phyloP scores from a whole-genome alignment of 2,797 vertebrate species.

The Pipistrellus nathusii region DNA sequence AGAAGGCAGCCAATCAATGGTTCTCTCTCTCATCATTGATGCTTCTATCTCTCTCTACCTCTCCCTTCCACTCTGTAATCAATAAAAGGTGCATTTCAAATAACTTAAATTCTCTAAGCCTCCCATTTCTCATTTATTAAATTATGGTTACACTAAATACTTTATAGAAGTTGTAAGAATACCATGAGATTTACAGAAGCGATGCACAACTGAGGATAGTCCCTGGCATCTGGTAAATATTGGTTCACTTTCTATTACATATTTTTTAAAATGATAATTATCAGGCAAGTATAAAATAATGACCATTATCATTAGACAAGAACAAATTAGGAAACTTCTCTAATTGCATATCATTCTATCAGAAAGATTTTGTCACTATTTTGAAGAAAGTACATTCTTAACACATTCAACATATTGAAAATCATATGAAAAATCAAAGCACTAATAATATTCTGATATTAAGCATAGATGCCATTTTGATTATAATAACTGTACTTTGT shows the following conservation, averaged over 20 bases:
- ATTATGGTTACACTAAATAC: not conserved
- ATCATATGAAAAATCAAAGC: not conserved
- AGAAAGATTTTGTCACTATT: not conserved
- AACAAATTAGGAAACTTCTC: not conserved
- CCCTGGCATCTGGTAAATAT: not conserved
- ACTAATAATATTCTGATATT: not conserved
- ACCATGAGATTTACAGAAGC: not conserved
- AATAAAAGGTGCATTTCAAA: not conserved
- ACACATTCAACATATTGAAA: not conserved
- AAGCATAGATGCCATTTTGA: not conserved
- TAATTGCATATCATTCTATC: not conserved
- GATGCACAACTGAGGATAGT: not conserved
- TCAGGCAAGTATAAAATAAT: constrained; percentile 26
- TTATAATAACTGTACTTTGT: not conserved
- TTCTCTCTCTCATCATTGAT: too few species aligned
- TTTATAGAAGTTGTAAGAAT: not conserved
- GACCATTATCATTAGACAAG: not conserved
- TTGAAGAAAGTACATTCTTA: not conserved
- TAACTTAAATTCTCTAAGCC: not conserved
- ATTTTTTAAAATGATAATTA: not conserved
- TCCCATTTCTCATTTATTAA: constrained; percentile 25
- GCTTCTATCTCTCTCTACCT: too few species aligned
- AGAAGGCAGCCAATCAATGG: too few species aligned
- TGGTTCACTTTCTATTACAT: not conserved
- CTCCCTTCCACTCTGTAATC: too few species aligned